phyloP scores from a whole-genome alignment of 2,888 invertebrate species.

The Spilarctia lutea region DNA sequence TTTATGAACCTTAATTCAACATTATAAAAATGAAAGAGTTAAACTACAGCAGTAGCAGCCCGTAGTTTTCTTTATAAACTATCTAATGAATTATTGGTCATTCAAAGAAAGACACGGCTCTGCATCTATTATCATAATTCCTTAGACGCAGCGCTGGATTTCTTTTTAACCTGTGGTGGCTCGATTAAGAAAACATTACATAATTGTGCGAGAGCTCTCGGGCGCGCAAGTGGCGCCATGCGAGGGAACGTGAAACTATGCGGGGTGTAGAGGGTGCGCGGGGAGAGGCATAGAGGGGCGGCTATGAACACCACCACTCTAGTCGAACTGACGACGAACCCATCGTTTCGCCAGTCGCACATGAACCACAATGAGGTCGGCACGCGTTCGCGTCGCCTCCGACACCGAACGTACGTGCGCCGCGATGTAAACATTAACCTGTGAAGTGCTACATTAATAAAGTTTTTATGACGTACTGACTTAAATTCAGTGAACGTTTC shows the following conservation, averaged over 20 bases:
- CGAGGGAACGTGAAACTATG: conserved; percentile 82
- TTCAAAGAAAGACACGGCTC: conserved; percentile 51
- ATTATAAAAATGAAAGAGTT: conserved; percentile 8
- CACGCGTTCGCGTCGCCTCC: conserved; percentile 74
- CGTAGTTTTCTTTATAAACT: conserved; percentile 49
- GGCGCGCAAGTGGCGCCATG: conserved; percentile 83
- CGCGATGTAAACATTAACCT: conserved; percentile 81
- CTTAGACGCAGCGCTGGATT: conserved; percentile 58
- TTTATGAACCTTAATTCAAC: neutral
- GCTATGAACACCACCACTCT: conserved; percentile 75
- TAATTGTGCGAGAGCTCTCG: conserved; percentile 81
- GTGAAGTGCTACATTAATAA: conserved; percentile 73
- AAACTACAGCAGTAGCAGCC: conserved; percentile 15
- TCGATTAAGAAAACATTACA: conserved; percentile 85
- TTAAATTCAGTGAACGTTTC: conserved; percentile 64
- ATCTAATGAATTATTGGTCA: conserved; percentile 50
- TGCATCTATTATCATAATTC: conserved; percentile 62
- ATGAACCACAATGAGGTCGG: conserved; percentile 77
- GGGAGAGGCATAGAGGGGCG: conserved; percentile 74
- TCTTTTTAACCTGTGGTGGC: conserved; percentile 74
- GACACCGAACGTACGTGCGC: conserved; percentile 67
- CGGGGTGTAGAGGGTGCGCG: conserved; percentile 69
- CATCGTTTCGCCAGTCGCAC: conserved; percentile 75
- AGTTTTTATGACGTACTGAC: conserved; percentile 59
- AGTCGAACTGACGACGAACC: conserved; percentile 68